Conservation (phyloP, 1,140 invertebrate species). For the Leptinotarsa texana region DNA sequence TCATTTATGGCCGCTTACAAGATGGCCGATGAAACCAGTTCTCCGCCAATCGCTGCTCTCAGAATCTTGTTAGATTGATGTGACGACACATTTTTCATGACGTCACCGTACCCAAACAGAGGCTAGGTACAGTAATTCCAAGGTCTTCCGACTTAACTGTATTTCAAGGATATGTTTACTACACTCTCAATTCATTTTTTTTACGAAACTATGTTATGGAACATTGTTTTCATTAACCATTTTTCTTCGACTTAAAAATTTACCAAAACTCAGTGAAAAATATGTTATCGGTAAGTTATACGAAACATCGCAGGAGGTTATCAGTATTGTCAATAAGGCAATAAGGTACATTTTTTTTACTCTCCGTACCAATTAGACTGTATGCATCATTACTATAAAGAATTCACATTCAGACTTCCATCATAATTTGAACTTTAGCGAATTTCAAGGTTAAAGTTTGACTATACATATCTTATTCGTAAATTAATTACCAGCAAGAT, state of each 20-base stretch:
- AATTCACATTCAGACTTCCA: neutral
- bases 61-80: constrained; percentile 36
- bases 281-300: neutral
- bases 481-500: neutral
- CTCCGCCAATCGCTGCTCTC: constrained; percentile 42
- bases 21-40: constrained; percentile 47
- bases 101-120: constrained; percentile 41
- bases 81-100: constrained; percentile 50
- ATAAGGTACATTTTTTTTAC: constrained; percentile 29
- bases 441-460: constrained; percentile 33
- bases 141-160: constrained; percentile 63
- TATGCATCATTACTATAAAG: constrained; percentile 22
- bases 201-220: constrained; percentile 2
- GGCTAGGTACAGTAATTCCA: constrained; percentile 48
- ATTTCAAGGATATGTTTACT: constrained; percentile 47
- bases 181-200: constrained; percentile 24
- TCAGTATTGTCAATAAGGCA: constrained; percentile 21
- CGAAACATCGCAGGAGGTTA: constrained; percentile 28
- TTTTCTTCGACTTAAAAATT: constrained; percentile 6
- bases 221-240: constrained; percentile 3
- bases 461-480: neutral
- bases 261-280: constrained; percentile 3
- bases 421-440: constrained; percentile 14
- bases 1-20: constrained; percentile 49
- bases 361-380: constrained; percentile 23